Evolutionary conservation across 2,113 vertebrate species (phyloP).

Genomic region (Myrmecobius fasciatus): DNA sequence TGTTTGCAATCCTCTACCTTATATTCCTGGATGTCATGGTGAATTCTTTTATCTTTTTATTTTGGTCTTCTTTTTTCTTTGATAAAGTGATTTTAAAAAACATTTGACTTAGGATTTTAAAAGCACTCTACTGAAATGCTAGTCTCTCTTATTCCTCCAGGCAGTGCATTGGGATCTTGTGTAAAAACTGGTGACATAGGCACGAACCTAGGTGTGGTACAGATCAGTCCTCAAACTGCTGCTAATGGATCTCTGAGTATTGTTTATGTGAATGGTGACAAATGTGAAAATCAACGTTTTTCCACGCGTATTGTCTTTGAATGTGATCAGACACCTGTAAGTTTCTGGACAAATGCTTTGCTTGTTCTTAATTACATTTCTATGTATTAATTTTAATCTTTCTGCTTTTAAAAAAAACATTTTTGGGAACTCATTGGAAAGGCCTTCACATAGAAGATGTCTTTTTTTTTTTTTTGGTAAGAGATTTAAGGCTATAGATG

Average conservation of each 20-base stretch:
- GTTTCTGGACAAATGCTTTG: not conserved
- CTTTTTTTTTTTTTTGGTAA: not conserved
- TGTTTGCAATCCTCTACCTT: conserved; percentile 92
- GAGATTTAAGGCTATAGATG: not conserved
- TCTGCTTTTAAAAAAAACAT: accelerated
- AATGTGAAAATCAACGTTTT: conserved; percentile 85
- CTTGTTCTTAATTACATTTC: accelerated
- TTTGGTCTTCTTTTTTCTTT: not conserved
- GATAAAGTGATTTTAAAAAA: not conserved
- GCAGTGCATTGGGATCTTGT: conserved; percentile 91
- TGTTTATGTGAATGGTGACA: conserved; percentile 92
- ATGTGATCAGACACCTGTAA: conserved; percentile 90
- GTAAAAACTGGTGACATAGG: conserved; percentile 77
- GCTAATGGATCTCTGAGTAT: conserved; percentile 92
- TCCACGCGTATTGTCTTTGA: conserved; percentile 94
- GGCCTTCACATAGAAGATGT: not conserved
- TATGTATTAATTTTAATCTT: not conserved
- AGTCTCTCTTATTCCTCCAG: conserved; percentile 79
- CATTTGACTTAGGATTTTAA: accelerated
- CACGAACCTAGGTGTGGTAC: conserved; percentile 92
- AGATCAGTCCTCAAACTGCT: conserved; percentile 90
- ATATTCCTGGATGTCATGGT: conserved; percentile 87
- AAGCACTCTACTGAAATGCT: not conserved
- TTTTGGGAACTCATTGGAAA: not conserved
- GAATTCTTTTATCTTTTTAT: conserved; percentile 50